Evolutionary conservation across 2,113 vertebrate species (phyloP).

Genomic region (Aspidoscelis tigris): DNA sequence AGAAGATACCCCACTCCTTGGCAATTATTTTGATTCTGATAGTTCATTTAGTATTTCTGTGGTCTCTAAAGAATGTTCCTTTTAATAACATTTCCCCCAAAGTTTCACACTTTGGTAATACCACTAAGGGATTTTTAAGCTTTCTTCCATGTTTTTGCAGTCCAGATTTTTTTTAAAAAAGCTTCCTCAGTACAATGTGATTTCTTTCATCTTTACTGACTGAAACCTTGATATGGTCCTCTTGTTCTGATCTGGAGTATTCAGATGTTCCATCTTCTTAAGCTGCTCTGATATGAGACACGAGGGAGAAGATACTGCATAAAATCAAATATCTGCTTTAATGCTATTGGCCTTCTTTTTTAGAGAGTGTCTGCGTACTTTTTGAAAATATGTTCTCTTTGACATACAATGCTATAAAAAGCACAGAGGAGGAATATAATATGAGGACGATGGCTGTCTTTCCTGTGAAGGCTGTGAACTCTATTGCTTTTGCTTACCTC

Average conservation of each 20-base stretch:
- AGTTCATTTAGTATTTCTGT: background rate
- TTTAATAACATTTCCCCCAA: background rate
- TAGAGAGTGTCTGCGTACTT: background rate
- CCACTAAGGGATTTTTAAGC: background rate
- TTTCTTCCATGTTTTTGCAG: background rate
- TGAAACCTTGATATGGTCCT: accelerated
- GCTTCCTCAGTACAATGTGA: accelerated
- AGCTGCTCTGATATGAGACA: too few species aligned
- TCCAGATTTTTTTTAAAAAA: background rate
- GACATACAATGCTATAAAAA: background rate
- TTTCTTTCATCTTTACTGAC: background rate
- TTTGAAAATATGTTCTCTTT: background rate
- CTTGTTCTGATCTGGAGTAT: accelerated
- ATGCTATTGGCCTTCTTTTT: background rate
- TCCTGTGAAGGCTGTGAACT: background rate
- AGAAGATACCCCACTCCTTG: background rate
- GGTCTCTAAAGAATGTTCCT: background rate
- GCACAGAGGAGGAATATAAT: accelerated
- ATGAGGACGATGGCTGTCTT: background rate
- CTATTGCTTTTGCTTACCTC: background rate
- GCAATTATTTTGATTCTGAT: background rate
- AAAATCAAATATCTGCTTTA: background rate
- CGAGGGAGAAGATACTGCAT: background rate
- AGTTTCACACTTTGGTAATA: background rate
- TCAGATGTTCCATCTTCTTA: too few species aligned